Conservation (phyloP, 2,888 invertebrate species). For the Heliothis peltigera region DNA sequence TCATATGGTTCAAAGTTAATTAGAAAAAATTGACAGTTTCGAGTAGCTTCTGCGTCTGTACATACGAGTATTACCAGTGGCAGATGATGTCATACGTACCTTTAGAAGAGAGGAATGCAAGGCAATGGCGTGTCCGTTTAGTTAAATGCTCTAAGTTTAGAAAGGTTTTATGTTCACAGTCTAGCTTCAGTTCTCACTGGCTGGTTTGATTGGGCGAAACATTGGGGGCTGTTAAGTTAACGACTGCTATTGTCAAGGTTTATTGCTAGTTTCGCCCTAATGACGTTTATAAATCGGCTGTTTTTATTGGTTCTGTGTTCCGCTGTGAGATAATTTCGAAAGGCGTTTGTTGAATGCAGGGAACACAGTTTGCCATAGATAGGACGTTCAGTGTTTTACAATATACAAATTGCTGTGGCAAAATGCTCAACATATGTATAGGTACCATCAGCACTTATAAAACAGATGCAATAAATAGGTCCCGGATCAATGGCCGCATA, state of each 20-base stretch:
- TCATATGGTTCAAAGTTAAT: no score
- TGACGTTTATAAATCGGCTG: conserved; percentile 35
- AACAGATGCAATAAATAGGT: not conserved
- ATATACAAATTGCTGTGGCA: not conserved
- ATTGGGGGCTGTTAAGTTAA: conserved; percentile 16
- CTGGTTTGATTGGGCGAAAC: conserved; percentile 34
- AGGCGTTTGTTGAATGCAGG: not conserved
- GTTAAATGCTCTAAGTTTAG: not conserved
- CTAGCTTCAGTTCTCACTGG: conserved; percentile 8
- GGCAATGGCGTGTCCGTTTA: no score
- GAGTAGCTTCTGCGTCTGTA: no score
- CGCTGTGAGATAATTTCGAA: conserved; percentile 16
- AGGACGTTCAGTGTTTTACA: no score
- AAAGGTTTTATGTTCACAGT: conserved; percentile 32
- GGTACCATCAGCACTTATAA: not conserved
- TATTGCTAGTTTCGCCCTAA: conserved; percentile 30
- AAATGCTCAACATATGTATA: not conserved
- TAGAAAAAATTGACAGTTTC: no score
- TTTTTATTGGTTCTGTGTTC: conserved; percentile 35
- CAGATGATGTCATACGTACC: no score
- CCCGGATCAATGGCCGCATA: not conserved
- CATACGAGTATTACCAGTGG: no score
- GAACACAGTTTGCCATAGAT: not conserved
- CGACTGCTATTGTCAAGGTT: conserved; percentile 33
- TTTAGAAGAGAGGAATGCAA: no score